Percentiles rank a stretch among this genome's conserved stretches.
Evolutionary conservation across 1,140 invertebrate species (phyloP).

Genomic region (Drosophila biarmipes): DNA sequence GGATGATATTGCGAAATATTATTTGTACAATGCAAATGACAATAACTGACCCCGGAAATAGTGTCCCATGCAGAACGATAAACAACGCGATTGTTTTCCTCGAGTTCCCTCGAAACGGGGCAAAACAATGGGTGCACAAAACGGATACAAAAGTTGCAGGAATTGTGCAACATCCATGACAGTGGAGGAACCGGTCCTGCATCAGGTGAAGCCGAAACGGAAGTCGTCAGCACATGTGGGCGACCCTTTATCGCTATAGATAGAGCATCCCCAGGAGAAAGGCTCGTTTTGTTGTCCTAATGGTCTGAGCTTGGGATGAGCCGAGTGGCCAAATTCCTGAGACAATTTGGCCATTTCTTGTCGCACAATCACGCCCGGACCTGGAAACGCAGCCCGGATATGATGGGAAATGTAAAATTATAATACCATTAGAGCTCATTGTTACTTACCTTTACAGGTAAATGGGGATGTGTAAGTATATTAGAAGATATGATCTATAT

Average conservation of each 20-base stretch:
- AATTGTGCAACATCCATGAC: conserved; percentile 60
- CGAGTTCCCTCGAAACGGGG: conserved; percentile 59
- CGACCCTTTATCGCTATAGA: conserved; percentile 15
- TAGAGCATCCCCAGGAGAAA: conserved; percentile 8
- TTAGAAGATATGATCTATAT: not conserved
- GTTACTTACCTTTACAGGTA: not conserved
- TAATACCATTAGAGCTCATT: conserved; percentile 12
- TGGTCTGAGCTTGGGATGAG: conserved; percentile 47
- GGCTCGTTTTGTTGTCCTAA: conserved; percentile 28
- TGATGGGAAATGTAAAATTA: conserved; percentile 9
- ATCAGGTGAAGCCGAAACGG: conserved; percentile 74
- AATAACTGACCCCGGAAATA: conserved; percentile 50
- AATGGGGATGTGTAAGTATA: not conserved
- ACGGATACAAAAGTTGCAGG: conserved; percentile 38
- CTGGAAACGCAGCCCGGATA: not conserved
- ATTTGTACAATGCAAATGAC: conserved; percentile 30
- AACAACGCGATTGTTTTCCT: conserved; percentile 55
- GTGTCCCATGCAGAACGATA: conserved; percentile 49
- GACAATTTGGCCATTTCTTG: conserved; percentile 45
- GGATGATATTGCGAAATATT: conserved; percentile 47
- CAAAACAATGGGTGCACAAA: conserved; percentile 43
- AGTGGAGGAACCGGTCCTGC: conserved; percentile 43
- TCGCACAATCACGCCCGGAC: conserved; percentile 42
- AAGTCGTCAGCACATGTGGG: conserved; percentile 59
- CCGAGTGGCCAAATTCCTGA: conserved; percentile 19